A percentile compares a stretch with the other conserved stretches of the same genome.
These are phyloP conservation scores for Magallana nippona DNA, from an alignment of 2,888 invertebrate species.

Conservation along the genomic window DNA sequence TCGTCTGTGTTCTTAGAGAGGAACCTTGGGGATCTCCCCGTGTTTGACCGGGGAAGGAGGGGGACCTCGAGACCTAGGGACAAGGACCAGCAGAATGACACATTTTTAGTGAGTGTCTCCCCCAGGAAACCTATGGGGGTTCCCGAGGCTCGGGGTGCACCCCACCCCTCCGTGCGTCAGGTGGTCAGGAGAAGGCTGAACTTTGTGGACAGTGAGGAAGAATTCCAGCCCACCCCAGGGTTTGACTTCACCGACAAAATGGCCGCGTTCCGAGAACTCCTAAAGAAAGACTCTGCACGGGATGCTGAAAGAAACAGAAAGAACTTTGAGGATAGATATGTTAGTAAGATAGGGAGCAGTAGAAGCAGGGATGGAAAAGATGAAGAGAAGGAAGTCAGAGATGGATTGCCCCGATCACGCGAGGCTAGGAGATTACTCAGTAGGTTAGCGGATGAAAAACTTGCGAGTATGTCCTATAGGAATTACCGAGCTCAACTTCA, in stretches of 20 bases:
- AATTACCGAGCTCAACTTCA: slow-evolving; percentile 48
- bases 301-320: slow-evolving; percentile 27
- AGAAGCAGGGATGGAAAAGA: slow-evolving; percentile 41
- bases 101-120: neutral
- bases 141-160: neutral
- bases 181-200: neutral
- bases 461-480: slow-evolving; percentile 46
- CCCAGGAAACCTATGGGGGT: neutral
- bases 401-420: slow-evolving; percentile 12
- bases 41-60: neutral
- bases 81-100: neutral
- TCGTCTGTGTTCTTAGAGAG: slow-evolving; percentile 41
- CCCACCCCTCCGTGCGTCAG: neutral
- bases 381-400: slow-evolving; percentile 35
- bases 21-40: slow-evolving; percentile 31
- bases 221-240: slow-evolving; percentile 15
- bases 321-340: neutral
- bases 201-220: slow-evolving; percentile 21
- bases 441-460: slow-evolving; percentile 45
- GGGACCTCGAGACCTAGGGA: neutral
- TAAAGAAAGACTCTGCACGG: slow-evolving; percentile 35
- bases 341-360: slow-evolving; percentile 34
- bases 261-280: slow-evolving; percentile 59
- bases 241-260: slow-evolving; percentile 65
- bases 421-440: slow-evolving; percentile 30